Base-by-base conservation (phyloP, 2,888 invertebrate species). In the Caenorhabditis sinica region DNA sequence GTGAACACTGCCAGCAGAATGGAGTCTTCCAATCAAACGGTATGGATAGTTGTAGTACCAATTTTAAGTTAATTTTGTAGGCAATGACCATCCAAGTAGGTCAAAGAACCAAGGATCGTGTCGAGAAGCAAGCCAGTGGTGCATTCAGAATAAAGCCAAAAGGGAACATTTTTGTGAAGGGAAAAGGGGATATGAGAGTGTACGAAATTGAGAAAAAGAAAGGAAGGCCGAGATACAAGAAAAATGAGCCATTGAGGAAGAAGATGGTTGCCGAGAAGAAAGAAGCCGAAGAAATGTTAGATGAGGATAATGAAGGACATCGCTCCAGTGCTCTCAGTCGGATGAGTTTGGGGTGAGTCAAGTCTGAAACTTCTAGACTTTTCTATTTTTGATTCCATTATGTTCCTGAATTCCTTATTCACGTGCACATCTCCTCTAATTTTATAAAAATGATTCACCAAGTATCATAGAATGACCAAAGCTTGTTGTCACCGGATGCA, bases 1-100 rank as follows among this genome's bases (percentile, higher is more conserved):
- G 89, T 90, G 11, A 90, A 90, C 66, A 87, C 88, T 43, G 88
- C 90, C 11, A 88, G 87, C 53, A 66, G 89, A 28, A 88, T 90
- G 88, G 90, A 90, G 53, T 87, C 83, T 9, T 86, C 88, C 40
- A 90, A 90, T 69, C 84, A 86, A 75, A 66, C 65, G 45, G 90
- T 90, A 20, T 40, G 74, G 73, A n/a, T 4, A 0, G 15, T 30
- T 30, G 9, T 33, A 17, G 33, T 13, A 2, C 33, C 0, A 33
- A 13, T 11, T 28, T 6, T 28, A 28, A 11, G 25, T 28, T 8
- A 15, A 20, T 0, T 11, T 28, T 74, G 33, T 63, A 89, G 87
- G 83, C 89, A 20, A 86, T 89, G 88, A 88, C 88, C 11, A 88
- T 89, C 20, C 88, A 88, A 86, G 66, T 86, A 17, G 89, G 89